A percentile compares a stretch with the other conserved stretches of the same genome.
Conservation (phyloP, 2,113 vertebrate species). For the Eurypyga helias region DNA sequence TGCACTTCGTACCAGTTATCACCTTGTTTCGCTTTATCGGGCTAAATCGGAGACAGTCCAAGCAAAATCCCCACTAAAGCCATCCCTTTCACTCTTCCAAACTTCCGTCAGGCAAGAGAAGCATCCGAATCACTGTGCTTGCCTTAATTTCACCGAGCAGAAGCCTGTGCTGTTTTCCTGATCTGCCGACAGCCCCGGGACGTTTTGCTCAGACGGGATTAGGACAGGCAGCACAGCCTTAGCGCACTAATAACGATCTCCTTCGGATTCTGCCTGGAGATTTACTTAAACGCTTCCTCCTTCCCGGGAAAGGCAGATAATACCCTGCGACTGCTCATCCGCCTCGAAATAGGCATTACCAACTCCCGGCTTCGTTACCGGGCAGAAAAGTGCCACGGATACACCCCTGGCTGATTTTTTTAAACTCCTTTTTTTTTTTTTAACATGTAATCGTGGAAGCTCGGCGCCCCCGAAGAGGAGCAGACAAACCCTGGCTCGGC, state of each 20-base stretch:
- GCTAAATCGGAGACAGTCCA: neutral
- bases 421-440: too few species aligned
- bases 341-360: neutral
- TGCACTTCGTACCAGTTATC: neutral
- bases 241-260: neutral
- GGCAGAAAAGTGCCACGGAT: neutral
- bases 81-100: neutral
- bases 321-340: neutral
- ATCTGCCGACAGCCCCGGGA: neutral
- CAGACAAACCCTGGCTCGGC: neutral
- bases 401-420: neutral
- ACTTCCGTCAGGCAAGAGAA: neutral
- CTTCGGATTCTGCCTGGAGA: neutral
- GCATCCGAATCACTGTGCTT: fast-evolving
- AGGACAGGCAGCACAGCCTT: neutral
- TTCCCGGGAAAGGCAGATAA: neutral
- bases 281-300: neutral
- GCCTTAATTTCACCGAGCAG: neutral
- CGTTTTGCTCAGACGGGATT: neutral
- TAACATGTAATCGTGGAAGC: neutral
- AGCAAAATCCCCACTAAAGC: fast-evolving
- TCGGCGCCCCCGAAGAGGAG: neutral
- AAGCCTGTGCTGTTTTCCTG: neutral
- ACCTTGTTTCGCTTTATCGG: neutral
- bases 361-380: neutral